Conservation (phyloP, 2,113 vertebrate genomes). For the Calidris pygmaea region DNA sequence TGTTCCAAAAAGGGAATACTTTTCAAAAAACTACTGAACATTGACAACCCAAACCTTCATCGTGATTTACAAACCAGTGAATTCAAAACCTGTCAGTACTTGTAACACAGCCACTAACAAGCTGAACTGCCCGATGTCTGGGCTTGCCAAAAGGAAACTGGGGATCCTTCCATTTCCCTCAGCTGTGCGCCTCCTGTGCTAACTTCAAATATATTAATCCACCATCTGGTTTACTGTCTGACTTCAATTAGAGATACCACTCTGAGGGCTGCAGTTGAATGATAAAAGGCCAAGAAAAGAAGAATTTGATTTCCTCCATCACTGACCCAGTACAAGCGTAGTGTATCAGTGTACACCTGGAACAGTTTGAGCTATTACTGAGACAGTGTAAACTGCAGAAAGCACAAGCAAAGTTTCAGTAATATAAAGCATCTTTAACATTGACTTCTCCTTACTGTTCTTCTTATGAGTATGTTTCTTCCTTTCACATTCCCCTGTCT, state of each 20-base stretch:
- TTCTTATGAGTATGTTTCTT: not conserved
- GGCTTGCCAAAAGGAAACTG: not conserved
- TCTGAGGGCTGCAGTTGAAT: not conserved
- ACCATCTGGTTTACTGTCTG: not conserved
- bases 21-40: not conserved
- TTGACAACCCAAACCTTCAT: not conserved
- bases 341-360: not conserved
- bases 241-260: not conserved
- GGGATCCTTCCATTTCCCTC: not conserved
- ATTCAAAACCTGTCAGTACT: not conserved
- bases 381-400: not conserved
- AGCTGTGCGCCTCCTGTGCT: not conserved
- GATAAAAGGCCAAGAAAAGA: not conserved
- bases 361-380: not conserved
- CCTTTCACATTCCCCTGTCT: not conserved
- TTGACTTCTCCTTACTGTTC: not conserved
- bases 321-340: not conserved
- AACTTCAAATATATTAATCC: not conserved
- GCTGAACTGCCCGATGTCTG: not conserved
- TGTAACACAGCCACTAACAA: not conserved
- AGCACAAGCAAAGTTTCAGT: not conserved
- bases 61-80: not conserved
- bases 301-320: not conserved
- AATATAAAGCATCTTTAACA: not conserved
- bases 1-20: not conserved